Conservation (phyloP, 2,888 invertebrate genomes). For the Zygothrica quintamaculata region DNA sequence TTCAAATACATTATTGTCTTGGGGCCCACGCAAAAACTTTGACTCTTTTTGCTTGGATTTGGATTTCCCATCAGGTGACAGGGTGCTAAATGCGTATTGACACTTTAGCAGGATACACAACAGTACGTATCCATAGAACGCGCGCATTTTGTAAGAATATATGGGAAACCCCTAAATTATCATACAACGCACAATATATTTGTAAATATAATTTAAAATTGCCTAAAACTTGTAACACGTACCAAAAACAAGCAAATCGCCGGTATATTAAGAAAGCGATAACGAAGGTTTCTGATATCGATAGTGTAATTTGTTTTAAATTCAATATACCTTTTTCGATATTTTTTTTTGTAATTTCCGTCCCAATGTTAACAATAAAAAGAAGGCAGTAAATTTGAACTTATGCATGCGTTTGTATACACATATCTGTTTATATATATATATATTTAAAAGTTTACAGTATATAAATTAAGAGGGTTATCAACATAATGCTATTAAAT, state of each 20-base stretch:
- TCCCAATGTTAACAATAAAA: conserved; percentile 16
- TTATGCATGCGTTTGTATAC: conserved; percentile 49
- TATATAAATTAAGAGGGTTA: conserved; percentile 62
- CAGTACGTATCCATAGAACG: conserved; percentile 18
- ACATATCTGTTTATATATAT: conserved; percentile 25
- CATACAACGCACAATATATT: neutral
- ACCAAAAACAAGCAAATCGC: conserved; percentile 23
- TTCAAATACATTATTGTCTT: conserved; percentile 88
- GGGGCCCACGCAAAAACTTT: conserved; percentile 85
- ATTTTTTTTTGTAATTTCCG: no score
- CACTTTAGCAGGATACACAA: conserved; percentile 39
- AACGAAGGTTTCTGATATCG: conserved; percentile 19
- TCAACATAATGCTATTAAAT: conserved; percentile 61
- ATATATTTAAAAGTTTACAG: conserved; percentile 65
- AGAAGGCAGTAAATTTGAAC: conserved; percentile 24
- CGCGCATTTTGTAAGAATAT: conserved; percentile 38
- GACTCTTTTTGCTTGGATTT: conserved; percentile 74
- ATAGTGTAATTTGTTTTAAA: no score
- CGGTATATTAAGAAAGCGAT: conserved; percentile 21
- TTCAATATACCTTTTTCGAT: no score
- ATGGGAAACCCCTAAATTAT: conserved; percentile 5
- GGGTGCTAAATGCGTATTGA: conserved; percentile 56
- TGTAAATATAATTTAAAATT: conserved; percentile 7
- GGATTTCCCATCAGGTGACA: conserved; percentile 72
- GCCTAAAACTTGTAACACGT: conserved; percentile 9